Evolutionary conservation across 2,888 invertebrate genomes (phyloP).

Genomic region (Diarsia dahlii): DNA sequence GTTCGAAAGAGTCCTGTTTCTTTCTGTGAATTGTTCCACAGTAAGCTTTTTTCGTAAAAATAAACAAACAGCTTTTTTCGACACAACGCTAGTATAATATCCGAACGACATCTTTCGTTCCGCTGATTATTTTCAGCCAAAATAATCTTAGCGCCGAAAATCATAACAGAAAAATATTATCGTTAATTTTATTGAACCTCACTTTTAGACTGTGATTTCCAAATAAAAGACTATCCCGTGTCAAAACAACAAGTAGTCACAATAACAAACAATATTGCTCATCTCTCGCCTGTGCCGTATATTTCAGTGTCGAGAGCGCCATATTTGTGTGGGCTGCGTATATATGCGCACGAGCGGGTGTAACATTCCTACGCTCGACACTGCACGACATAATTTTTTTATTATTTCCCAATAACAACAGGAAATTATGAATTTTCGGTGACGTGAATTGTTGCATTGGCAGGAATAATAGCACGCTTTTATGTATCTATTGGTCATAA

Average conservation of each 20-base stretch:
- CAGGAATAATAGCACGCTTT: neutral
- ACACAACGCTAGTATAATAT: too few relatives aligned
- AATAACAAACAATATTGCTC: slow-evolving; percentile 18
- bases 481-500: neutral
- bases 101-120: too few relatives aligned
- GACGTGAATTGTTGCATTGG: neutral
- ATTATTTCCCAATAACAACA: slow-evolving; percentile 57
- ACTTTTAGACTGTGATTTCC: neutral
- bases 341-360: slow-evolving; percentile 42
- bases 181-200: neutral
- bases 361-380: slow-evolving; percentile 30
- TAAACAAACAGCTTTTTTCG: too few relatives aligned
- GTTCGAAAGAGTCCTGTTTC: too few relatives aligned
- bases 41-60: too few relatives aligned
- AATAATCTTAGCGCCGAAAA: too few relatives aligned
- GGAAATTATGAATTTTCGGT: neutral
- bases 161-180: neutral
- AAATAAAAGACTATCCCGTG: neutral
- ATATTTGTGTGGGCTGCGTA: slow-evolving; percentile 48
- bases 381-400: slow-evolving; percentile 42
- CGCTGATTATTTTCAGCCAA: too few relatives aligned
- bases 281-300: slow-evolving; percentile 45
- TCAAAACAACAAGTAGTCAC: slow-evolving; percentile 9
- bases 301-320: slow-evolving; percentile 26
- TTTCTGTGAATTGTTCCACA: too few relatives aligned